These are phyloP conservation scores for Pachypeltis micranthus DNA, from an alignment of 1,140 invertebrate genomes.

Conservation along the genomic window DNA sequence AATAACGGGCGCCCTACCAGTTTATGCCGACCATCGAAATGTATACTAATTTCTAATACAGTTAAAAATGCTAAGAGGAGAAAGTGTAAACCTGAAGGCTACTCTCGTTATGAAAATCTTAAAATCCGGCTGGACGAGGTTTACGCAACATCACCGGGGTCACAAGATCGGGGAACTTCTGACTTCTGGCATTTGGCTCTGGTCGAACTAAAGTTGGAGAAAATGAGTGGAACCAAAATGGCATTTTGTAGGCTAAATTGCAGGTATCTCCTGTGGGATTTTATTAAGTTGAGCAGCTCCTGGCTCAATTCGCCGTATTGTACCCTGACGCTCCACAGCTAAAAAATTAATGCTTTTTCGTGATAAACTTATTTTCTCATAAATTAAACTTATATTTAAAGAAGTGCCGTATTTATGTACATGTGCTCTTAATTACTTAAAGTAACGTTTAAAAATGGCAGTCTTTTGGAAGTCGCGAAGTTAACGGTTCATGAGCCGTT, in stretches of 20 bases:
- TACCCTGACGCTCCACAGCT: no score
- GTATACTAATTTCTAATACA: not conserved
- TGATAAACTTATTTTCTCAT: no score
- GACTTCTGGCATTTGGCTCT: not conserved
- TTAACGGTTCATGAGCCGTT: not conserved
- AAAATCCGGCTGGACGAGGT: not conserved
- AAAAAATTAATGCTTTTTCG: no score
- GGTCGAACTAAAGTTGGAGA: not conserved
- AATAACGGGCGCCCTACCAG: not conserved
- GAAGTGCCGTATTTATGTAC: not conserved
- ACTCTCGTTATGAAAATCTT: not conserved
- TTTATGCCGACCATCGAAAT: not conserved
- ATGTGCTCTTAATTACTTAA: not conserved
- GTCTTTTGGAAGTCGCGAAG: conserved; percentile 1
- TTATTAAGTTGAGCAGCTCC: no score
- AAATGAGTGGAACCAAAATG: not conserved
- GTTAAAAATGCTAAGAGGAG: not conserved
- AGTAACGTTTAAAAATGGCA: not conserved
- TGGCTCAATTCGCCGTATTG: no score
- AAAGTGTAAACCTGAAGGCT: not conserved
- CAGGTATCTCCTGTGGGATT: no score
- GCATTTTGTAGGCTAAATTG: not conserved
- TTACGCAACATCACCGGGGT: not conserved
- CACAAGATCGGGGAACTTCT: not conserved
- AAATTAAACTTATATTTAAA: not conserved